Evolutionary conservation across 1,140 invertebrate genomes (phyloP).

Genomic region (Drosophila lini): DNA sequence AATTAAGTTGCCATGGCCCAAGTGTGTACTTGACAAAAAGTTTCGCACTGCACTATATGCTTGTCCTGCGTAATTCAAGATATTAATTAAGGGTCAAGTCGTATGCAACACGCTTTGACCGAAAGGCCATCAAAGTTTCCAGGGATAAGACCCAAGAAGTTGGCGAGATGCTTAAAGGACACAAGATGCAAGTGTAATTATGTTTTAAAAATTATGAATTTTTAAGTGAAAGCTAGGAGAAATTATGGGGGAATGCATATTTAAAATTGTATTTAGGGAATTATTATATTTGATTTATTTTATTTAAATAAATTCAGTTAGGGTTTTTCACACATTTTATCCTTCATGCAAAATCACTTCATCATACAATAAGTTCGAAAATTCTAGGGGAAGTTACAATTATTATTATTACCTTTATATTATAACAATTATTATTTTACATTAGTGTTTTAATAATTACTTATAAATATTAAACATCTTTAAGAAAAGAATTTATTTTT

Average conservation of each 20-base stretch:
- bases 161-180: background rate
- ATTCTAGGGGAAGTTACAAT: too few relatives aligned
- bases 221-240: background rate
- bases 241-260: background rate
- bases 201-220: background rate
- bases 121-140: slow-evolving; percentile 10
- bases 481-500: background rate
- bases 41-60: slow-evolving; percentile 26
- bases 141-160: background rate
- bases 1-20: slow-evolving; percentile 56
- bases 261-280: background rate
- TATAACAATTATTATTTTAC: background rate
- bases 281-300: too few relatives aligned
- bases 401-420: too few relatives aligned
- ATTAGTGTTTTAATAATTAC: background rate
- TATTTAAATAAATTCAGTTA: background rate
- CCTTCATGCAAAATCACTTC: background rate
- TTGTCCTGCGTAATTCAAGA: slow-evolving; percentile 51
- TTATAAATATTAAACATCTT: background rate
- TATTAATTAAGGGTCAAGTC: slow-evolving; percentile 62
- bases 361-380: too few relatives aligned
- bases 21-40: slow-evolving; percentile 54
- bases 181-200: slow-evolving; percentile 1
- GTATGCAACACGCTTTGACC: background rate
- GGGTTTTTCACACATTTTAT: background rate